Evolutionary conservation across 2,888 invertebrate species (phyloP).

Genomic region (Cordylochernes scorpioides): DNA sequence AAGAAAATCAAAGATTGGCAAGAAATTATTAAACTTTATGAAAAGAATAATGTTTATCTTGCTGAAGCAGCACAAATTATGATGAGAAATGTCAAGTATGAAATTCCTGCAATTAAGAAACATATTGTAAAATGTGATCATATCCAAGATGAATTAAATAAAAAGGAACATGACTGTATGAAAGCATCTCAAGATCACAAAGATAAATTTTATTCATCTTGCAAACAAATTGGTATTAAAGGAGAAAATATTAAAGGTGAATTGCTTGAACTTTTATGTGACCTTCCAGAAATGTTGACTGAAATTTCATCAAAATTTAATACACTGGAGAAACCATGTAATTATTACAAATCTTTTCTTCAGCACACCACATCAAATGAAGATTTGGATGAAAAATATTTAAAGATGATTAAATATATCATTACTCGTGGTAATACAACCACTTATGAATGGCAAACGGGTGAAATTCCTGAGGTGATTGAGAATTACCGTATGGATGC

Average conservation of each 20-base stretch:
- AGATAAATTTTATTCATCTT: no score
- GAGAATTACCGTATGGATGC: constrained; percentile 30
- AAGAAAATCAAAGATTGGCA: constrained; percentile 97
- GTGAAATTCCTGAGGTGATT: constrained; percentile 47
- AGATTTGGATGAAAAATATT: constrained; percentile 14
- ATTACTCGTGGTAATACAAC: constrained; percentile 57
- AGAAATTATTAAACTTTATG: constrained; percentile 57
- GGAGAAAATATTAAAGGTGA: no score
- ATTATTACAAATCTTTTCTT: no score
- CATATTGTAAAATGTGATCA: constrained; percentile 69
- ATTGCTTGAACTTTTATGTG: no score
- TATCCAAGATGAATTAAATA: no score
- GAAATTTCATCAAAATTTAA: no score
- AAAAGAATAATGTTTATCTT: constrained; percentile 56
- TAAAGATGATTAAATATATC: constrained; percentile 15
- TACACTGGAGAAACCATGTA: no score
- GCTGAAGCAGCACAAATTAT: constrained; percentile 78
- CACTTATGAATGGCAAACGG: constrained; percentile 69
- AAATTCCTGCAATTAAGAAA: constrained; percentile 67
- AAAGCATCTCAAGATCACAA: no score
- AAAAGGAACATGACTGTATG: no score
- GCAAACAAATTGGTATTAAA: no score
- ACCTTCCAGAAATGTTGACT: no score
- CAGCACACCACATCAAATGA: no score
- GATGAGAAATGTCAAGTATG: constrained; percentile 73